Evolutionary conservation across 1,140 invertebrate species (phyloP).

Genomic region (Drosophila sucinea): DNA sequence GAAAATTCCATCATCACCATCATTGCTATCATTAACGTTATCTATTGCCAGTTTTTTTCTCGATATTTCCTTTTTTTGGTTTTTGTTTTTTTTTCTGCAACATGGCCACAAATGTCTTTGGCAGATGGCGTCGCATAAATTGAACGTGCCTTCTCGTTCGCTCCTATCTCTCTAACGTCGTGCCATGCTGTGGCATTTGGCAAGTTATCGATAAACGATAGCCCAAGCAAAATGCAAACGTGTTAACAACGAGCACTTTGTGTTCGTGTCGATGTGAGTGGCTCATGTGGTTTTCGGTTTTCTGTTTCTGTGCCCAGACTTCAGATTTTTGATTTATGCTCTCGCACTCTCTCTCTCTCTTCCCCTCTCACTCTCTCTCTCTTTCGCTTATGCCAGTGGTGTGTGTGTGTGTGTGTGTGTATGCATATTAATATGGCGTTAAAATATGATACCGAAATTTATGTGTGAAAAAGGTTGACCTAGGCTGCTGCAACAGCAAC

Average conservation of each 20-base stretch:
- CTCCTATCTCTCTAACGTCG: too few species aligned
- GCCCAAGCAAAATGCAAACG: conserved; percentile 72
- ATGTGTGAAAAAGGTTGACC: conserved; percentile 64
- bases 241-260: conserved; percentile 75
- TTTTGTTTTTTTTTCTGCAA: neutral
- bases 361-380: neutral
- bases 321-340: conserved; percentile 67
- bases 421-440: conserved; percentile 81
- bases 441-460: conserved; percentile 80
- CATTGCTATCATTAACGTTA: neutral
- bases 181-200: conserved; percentile 31
- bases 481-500: conserved; percentile 8
- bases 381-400: neutral
- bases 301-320: conserved; percentile 22
- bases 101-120: conserved; percentile 30
- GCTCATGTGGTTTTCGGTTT: conserved; percentile 2
- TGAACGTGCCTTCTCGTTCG: neutral
- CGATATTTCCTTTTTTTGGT: conserved; percentile 10
- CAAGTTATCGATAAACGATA: conserved; percentile 78
- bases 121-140: conserved; percentile 64
- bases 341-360: neutral
- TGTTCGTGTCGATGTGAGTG: conserved; percentile 30
- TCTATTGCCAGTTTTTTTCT: neutral
- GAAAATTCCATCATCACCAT: neutral
- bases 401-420: conserved; percentile 19